phyloP scores from a whole-genome alignment of 2,888 invertebrate genomes.

The Prostheceraeus crozeri region DNA sequence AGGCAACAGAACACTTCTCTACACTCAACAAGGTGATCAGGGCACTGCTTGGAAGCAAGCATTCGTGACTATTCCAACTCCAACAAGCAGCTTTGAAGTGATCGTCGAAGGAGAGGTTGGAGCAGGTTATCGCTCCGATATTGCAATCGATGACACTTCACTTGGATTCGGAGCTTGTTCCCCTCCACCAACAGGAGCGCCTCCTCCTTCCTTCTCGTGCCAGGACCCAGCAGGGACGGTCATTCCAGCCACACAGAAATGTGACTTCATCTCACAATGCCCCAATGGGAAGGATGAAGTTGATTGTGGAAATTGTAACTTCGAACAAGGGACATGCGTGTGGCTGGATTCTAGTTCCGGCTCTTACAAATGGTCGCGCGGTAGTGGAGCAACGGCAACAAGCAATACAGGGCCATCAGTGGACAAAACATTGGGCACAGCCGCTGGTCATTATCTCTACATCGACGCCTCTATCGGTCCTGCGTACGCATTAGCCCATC shows the following conservation, averaged over 20 bases:
- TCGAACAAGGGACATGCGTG: constrained; percentile 76
- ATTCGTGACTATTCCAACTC: constrained; percentile 34
- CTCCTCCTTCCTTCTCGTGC: constrained; percentile 14
- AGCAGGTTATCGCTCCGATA: constrained; percentile 44
- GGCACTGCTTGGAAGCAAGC: constrained; percentile 46
- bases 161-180: constrained; percentile 39
- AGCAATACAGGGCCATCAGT: constrained; percentile 45
- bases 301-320: constrained; percentile 79
- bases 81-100: constrained; percentile 38
- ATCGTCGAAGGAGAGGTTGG: constrained; percentile 45
- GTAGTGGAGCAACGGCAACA: constrained; percentile 45
- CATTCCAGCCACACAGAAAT: constrained; percentile 66
- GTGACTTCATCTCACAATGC: constrained; percentile 69
- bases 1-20: neutral
- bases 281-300: constrained; percentile 71
- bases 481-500: neutral
- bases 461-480: constrained; percentile 32
- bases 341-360: constrained; percentile 63
- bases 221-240: constrained; percentile 54
- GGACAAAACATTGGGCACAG: constrained; percentile 47
- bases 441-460: constrained; percentile 34
- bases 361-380: constrained; percentile 45
- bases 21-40: constrained; percentile 43
- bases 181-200: constrained; percentile 1
- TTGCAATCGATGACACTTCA: constrained; percentile 50